Base-by-base conservation (phyloP, 2,797 vertebrate genomes). In the Semaprochilodus insignis region DNA sequence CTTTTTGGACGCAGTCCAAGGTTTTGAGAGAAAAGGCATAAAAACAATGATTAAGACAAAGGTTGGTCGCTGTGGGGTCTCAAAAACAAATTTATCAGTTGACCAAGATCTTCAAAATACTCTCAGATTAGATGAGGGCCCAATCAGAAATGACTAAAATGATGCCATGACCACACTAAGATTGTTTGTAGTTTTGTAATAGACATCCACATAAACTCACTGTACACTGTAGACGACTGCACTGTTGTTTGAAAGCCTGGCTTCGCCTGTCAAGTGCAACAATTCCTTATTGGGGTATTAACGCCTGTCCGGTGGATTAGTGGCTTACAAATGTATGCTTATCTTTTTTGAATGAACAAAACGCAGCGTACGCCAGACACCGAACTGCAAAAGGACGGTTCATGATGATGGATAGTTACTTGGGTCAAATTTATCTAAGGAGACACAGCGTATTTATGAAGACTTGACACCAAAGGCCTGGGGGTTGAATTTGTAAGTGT, bases 361-460 rank as follows among this genome's bases (percentile, higher is more conserved):
- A 54, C 11, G 19, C 17, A 17, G 11, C 16, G n/a, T 16, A 60
- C 52, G 52, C 66, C 54, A 72, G 57, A 31, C 48, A 11, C 23
- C 44, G 54, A 36, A 40, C 59, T 55, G 48, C n/a, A 6, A 63
- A 21, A 67, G 72, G 51, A 55, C 27, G 17, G n/a, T 44, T 27
- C 27, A 55, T 2, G 62, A 81, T 62, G 81, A 82, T 48, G 21
- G 75, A 71, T 75, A 36, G 74, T 62, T 23, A 21, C 51, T 67
- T 7, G 57, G 62, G 71, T 72, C 31, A 44, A 51, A 57, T 70
- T 80, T n/a, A 63, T 66, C 51, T 25, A 74, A 67, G 31, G 6
- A 72, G 76, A 66, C 72, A 44, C 17, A 82, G 75, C 75, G 81
- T 78, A 86, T 85, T 86, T 78, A 83, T 81, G 84, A 74, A 81